A percentile compares a stretch with the other conserved stretches of the same genome.
Conservation (phyloP, 1,140 invertebrate species). For the Phymastichus coffea region DNA sequence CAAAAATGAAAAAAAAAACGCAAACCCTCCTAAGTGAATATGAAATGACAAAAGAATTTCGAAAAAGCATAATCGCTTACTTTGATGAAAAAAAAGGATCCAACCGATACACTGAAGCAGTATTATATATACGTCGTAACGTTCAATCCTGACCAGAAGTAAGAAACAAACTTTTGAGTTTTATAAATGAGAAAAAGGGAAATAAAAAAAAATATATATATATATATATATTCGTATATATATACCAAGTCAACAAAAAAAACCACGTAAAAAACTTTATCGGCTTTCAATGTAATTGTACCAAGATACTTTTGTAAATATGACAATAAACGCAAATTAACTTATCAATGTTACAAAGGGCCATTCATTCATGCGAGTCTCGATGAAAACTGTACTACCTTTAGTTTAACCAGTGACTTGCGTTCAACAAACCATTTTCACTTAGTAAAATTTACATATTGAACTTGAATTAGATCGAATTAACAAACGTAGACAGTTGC, state of each 20-base stretch:
- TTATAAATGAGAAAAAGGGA: not conserved
- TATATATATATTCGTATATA: too few species aligned
- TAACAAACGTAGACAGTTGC: too few species aligned
- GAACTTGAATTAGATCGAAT: too few species aligned
- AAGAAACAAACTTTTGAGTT: slow-evolving; percentile 16
- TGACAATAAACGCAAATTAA: slow-evolving; percentile 27
- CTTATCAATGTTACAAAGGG: slow-evolving; percentile 20
- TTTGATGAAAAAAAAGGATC: not conserved
- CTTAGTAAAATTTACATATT: too few species aligned
- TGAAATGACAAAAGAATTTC: too few species aligned
- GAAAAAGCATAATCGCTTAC: too few species aligned
- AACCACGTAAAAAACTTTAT: slow-evolving; percentile 15
- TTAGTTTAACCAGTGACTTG: too few species aligned
- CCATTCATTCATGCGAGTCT: slow-evolving; percentile 9
- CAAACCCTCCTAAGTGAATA: too few species aligned
- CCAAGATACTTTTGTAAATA: slow-evolving; percentile 26
- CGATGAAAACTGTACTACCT: too few species aligned
- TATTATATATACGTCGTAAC: slow-evolving; percentile 16
- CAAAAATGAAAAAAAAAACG: too few species aligned
- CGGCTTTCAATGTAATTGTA: slow-evolving; percentile 24
- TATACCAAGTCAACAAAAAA: too few species aligned
- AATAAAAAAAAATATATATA: not conserved
- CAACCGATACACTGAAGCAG: slow-evolving; percentile 11
- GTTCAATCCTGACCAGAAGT: slow-evolving; percentile 13
- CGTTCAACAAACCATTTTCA: too few species aligned